Percentiles rank a stretch among this genome's conserved stretches.
Evolutionary conservation across 2,888 invertebrate genomes (phyloP).

Genomic region (Agrotis ipsilon): DNA sequence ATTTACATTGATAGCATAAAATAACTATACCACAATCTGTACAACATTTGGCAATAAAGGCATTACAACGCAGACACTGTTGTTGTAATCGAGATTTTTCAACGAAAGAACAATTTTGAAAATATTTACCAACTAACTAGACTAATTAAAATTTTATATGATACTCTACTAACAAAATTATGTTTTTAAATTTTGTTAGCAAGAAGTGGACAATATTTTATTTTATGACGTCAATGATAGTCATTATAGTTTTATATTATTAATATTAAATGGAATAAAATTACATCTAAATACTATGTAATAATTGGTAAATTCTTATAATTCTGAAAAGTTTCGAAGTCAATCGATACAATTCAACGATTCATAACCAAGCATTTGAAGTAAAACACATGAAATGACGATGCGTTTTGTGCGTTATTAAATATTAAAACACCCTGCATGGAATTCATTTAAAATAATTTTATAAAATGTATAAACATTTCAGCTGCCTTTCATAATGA

Average conservation of each 20-base stretch:
- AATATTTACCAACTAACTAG: constrained; percentile 63
- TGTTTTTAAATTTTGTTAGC: constrained; percentile 54
- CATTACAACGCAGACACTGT: constrained; percentile 63
- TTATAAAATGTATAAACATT: constrained; percentile 55
- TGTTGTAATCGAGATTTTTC: constrained; percentile 58
- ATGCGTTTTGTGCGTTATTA: constrained; percentile 83
- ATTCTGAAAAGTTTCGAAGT: constrained; percentile 53
- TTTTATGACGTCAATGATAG: constrained; percentile 67
- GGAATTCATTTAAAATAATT: constrained; percentile 68
- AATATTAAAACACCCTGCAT: constrained; percentile 82
- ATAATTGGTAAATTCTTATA: constrained; percentile 69
- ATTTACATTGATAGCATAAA: constrained; percentile 76
- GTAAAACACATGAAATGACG: constrained; percentile 58
- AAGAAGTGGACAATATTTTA: constrained; percentile 72
- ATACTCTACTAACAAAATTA: constrained; percentile 61
- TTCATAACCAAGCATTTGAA: constrained; percentile 63
- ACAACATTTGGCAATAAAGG: constrained; percentile 77
- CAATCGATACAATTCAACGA: constrained; percentile 41
- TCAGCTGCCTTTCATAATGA: constrained; percentile 66
- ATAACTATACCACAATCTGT: constrained; percentile 71
- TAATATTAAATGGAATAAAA: constrained; percentile 71
- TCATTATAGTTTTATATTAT: constrained; percentile 61
- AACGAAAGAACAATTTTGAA: constrained; percentile 63
- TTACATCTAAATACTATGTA: constrained; percentile 69
- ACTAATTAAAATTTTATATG: constrained; percentile 60